Base-by-base conservation (phyloP, 2,888 invertebrate species). In the Steromphala cineraria region DNA sequence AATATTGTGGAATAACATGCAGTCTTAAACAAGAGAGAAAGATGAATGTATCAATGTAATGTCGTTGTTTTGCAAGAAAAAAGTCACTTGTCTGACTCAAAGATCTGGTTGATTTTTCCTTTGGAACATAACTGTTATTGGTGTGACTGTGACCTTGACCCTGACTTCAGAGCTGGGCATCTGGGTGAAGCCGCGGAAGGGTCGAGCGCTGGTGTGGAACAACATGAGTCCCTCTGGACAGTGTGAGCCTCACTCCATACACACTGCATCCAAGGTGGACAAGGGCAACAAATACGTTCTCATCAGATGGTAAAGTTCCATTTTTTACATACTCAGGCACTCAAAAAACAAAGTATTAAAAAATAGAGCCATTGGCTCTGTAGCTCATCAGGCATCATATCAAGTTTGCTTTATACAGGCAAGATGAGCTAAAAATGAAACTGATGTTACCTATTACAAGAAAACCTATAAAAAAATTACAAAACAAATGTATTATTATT, bases 121-220 rank as follows among this genome's bases (percentile, higher is more conserved):
- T n/a, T n/a, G n/a, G n/a, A n/a, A n/a, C n/a, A n/a, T n/a, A n/a
- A n/a, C n/a, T n/a, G n/a, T n/a, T n/a, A n/a, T n/a, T n/a, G n/a
- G n/a, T n/a, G 4, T 46, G 46, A 8, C 4, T 46, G 4, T 46
- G 46, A 46, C 56, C 24, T 80, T 1, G 28, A 7, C 36, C 85
- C n/a, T n/a, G n/a, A n/a, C n/a, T 84, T 8, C 85, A 91, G 91
- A 92, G 55, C 86, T 92, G 17, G 92, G 92, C 8, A 90, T 92
- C 21, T 91, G 90, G 90, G 91, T 89, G 17, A 88, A 88, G 55
- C 92, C 92, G 2, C 86, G 87, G 56, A 91, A 91, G 83, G 92
- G 90, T 5, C 85, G 92, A 24, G 91, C 91, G 24, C 67, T 92
- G 31, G 84, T 92, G n/a, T 92, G 92, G 92, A 92, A 91, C 81